A percentile compares a stretch with the other conserved stretches of the same genome.
phyloP scores from a whole-genome alignment of 1,140 invertebrate species.

The Cheumatopsyche charites region DNA sequence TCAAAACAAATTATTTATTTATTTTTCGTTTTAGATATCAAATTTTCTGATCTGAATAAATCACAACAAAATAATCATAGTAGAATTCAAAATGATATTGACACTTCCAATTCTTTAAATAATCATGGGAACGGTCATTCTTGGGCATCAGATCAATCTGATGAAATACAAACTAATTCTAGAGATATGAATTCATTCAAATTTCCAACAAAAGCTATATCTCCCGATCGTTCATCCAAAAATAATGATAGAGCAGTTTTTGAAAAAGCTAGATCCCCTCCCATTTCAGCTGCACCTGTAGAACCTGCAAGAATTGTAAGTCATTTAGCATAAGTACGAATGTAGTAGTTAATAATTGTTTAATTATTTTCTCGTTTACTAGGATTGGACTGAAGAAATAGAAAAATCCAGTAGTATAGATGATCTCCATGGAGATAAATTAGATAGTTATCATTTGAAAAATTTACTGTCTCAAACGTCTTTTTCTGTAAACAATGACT shows the following conservation, averaged over 20 bases:
- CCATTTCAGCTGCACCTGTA: not conserved
- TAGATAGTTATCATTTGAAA: conserved; percentile 4
- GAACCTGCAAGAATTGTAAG: conserved; percentile 13
- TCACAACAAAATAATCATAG: conserved; percentile 6
- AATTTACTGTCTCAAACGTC: not conserved
- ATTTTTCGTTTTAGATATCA: conserved; percentile 19
- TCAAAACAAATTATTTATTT: not conserved
- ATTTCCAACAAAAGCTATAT: not conserved
- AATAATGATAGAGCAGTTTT: conserved; percentile 1
- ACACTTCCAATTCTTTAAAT: not conserved
- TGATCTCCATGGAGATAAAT: conserved; percentile 6
- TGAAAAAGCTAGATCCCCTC: not conserved
- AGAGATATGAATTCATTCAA: not conserved
- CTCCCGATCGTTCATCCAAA: not conserved
- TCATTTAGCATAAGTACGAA: not conserved
- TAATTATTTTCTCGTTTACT: not conserved
- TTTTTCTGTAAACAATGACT: not conserved
- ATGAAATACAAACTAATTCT: not conserved
- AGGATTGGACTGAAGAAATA: conserved; percentile 25
- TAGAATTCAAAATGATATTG: conserved; percentile 16
- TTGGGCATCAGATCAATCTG: conserved; percentile 18
- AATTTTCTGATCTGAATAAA: conserved; percentile 11
- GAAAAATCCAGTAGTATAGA: conserved; percentile 18
- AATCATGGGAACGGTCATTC: conserved; percentile 18
- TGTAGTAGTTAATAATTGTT: not conserved